These are phyloP conservation scores for Heliothis virescens DNA, from an alignment of 1,140 invertebrate species.

Conservation along the genomic window DNA sequence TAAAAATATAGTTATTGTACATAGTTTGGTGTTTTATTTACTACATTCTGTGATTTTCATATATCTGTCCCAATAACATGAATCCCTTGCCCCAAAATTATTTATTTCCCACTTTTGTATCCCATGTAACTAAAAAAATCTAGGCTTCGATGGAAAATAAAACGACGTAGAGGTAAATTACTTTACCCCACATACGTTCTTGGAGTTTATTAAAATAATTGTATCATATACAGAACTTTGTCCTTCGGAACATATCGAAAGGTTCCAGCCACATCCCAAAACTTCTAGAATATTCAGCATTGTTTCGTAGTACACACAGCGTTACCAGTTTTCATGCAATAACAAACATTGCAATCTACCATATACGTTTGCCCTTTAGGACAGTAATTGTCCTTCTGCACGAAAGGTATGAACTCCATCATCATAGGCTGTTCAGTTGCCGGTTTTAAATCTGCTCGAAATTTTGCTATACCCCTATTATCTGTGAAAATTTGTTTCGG, in stretches of 20 bases:
- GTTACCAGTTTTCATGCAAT: conserved; percentile 72
- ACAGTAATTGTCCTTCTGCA: conserved; percentile 53
- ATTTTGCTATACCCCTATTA: conserved; percentile 3
- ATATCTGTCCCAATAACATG: too few species aligned
- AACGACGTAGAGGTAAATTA: not conserved
- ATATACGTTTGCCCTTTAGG: conserved; percentile 67
- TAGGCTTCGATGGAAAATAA: too few species aligned
- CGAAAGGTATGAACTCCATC: conserved; percentile 16
- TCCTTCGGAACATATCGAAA: not conserved
- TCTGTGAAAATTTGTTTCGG: conserved; percentile 37
- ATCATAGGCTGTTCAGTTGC: not conserved
- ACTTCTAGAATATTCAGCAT: not conserved
- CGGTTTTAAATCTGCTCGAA: conserved; percentile 3
- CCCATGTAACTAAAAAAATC: too few species aligned
- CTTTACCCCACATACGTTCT: not conserved
- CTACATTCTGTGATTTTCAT: not conserved
- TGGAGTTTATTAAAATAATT: not conserved
- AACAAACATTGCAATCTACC: conserved; percentile 74
- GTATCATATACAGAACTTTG: not conserved
- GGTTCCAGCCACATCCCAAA: too few species aligned
- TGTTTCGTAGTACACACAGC: conserved; percentile 68
- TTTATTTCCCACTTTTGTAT: too few species aligned
- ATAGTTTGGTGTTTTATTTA: conserved; percentile 47
- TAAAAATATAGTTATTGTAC: conserved; percentile 40
- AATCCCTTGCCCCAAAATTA: too few species aligned